Base-by-base conservation (phyloP, 2,113 vertebrate species). In the Odontophorus gujanensis region DNA sequence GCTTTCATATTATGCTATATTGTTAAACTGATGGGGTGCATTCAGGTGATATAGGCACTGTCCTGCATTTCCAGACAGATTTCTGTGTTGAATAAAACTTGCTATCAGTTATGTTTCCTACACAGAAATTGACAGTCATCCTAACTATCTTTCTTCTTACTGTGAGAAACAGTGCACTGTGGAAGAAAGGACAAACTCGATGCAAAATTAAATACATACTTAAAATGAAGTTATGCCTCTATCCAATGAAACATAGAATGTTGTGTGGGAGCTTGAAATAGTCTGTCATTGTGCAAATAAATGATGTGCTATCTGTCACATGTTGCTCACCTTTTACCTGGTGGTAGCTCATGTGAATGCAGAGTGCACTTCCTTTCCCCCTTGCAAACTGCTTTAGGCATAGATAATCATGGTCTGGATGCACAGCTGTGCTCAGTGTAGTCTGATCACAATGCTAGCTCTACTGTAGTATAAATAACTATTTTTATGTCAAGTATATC, bases 401-500 rank as follows among this genome's bases (percentile, higher is more conserved):
- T 42, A 47, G 58, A 3, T 43, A 68, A 2, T 42, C 26, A 2
- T 1, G 5, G 38, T n/a, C 34, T 78, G 80, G 69, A 74, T 81
- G 34, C 0, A 0, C 36, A 75, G 10, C 55, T 53, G 58, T 68
- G 38, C 55, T 53, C 2, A 4, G 22, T 34, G 61, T 26, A 50
- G 34, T 28, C 78, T 81, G 80, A 66, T 68, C 53, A 26, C 34
- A 40, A 66, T 1, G 50, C 34, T 11, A 45, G n/a, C 36, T 3
- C 55, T 78, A 34, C 21, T 45, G 22, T 40, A 28, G 19, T 11
- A 26, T 8, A 26, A 80, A 21, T 38, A 10, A n/a, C 42, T 57
- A 7, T 11, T 12, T 55, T 74, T 43, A 5, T 48, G 8, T 58
- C 3, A 2, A 40, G 25, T n/a, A n/a, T 0, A 0, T 81, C n/a